A percentile compares a stretch with the other conserved stretches of the same genome.
phyloP scores from a whole-genome alignment of 2,797 vertebrate species.

The Miichthys miiuy region DNA sequence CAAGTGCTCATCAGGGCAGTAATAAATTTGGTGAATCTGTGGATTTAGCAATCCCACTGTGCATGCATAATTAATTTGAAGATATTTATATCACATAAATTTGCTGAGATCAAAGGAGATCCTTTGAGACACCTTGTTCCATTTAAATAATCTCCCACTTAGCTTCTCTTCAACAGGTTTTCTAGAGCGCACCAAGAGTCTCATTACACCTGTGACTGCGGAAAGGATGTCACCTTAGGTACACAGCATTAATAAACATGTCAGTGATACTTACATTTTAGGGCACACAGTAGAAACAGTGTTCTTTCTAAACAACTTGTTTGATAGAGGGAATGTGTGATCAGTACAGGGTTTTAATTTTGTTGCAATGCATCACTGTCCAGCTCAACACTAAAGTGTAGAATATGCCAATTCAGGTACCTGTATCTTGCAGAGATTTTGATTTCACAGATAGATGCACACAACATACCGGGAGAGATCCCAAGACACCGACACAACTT shows the following conservation, averaged over 20 bases:
- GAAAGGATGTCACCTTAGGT: slow-evolving; percentile 5
- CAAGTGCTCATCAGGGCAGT: slow-evolving; percentile 35
- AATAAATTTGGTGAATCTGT: slow-evolving; percentile 53
- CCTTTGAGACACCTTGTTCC: slow-evolving; percentile 74
- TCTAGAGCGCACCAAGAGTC: slow-evolving; percentile 16
- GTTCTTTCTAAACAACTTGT: background rate
- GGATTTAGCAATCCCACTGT: slow-evolving; percentile 59
- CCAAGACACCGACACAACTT: slow-evolving; percentile 47
- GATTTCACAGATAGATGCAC: slow-evolving; percentile 48
- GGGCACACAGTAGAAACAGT: background rate
- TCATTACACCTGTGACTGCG: slow-evolving; percentile 34
- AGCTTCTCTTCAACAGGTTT: slow-evolving; percentile 59
- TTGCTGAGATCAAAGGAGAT: slow-evolving; percentile 77
- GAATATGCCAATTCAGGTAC: slow-evolving; percentile 15
- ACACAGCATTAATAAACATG: slow-evolving; percentile 6
- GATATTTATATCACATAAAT: slow-evolving; percentile 78
- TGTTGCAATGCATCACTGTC: slow-evolving; percentile 49
- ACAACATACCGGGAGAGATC: slow-evolving; percentile 38
- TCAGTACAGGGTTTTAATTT: slow-evolving; percentile 19
- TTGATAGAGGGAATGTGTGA: background rate
- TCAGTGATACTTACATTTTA: background rate
- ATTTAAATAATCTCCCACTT: slow-evolving; percentile 73
- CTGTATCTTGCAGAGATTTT: slow-evolving; percentile 38
- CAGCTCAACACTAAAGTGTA: background rate
- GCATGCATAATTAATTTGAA: slow-evolving; percentile 73